A percentile compares a stretch with the other conserved stretches of the same genome.
Conservation (phyloP, 2,113 vertebrate genomes). For the Cathartes aura region DNA sequence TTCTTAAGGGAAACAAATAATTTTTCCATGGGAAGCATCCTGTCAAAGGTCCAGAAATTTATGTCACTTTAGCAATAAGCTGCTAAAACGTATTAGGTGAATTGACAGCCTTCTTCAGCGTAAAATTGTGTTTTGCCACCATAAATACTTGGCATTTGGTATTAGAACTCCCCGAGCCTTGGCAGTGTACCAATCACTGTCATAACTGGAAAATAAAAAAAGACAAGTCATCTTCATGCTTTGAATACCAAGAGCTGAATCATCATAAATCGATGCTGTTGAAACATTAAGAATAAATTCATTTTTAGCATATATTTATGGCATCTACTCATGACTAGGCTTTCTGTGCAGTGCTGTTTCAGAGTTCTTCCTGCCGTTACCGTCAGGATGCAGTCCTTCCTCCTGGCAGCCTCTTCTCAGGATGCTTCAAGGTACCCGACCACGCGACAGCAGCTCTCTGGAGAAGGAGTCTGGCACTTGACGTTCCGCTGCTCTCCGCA, state of each 20-base stretch:
- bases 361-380: neutral
- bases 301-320: neutral
- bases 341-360: neutral
- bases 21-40: neutral
- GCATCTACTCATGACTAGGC: neutral
- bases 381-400: neutral
- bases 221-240: neutral
- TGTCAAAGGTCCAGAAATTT: neutral
- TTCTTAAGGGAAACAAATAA: neutral
- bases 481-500: neutral
- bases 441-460: neutral
- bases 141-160: neutral
- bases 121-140: neutral
- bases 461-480: neutral
- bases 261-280: rapidly evolving
- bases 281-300: neutral
- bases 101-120: neutral
- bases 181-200: neutral
- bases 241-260: neutral
- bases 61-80: neutral
- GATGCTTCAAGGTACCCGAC: neutral
- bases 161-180: neutral
- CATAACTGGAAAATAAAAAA: neutral
- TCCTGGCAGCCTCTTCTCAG: neutral
- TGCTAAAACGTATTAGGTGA: neutral